A percentile compares a stretch with the other conserved stretches of the same genome.
Evolutionary conservation across 2,888 invertebrate species (phyloP).

Genomic region (Catocala sponsa): DNA sequence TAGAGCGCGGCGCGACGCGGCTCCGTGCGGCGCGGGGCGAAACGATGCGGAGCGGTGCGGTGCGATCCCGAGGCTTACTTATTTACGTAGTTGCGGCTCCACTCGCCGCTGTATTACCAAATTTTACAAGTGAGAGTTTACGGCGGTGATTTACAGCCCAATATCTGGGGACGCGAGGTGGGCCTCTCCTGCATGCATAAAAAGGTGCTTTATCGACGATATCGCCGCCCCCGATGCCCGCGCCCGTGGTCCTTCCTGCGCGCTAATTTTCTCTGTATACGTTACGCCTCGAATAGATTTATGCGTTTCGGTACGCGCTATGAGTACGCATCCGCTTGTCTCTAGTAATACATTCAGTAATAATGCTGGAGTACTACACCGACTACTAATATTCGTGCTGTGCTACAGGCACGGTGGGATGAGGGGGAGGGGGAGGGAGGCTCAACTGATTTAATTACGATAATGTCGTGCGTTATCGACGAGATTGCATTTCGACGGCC

Average conservation of each 20-base stretch:
- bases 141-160: slow-evolving; percentile 59
- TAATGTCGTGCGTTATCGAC: slow-evolving; percentile 31
- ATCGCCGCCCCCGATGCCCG: slow-evolving; percentile 15
- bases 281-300: slow-evolving; percentile 7
- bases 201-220: slow-evolving; percentile 55
- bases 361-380: neutral
- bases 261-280: slow-evolving; percentile 13
- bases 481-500: neutral
- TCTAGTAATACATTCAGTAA: neutral
- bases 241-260: neutral
- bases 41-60: neutral
- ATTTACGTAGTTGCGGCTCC: slow-evolving; percentile 15
- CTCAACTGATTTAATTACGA: slow-evolving; percentile 29
- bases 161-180: slow-evolving; percentile 51
- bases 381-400: neutral
- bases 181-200: slow-evolving; percentile 55
- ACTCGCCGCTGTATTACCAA: slow-evolving; percentile 27
- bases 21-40: neutral
- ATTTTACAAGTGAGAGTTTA: slow-evolving; percentile 50
- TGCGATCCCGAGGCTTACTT: slow-evolving; percentile 1
- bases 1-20: slow-evolving; percentile 28
- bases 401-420: neutral
- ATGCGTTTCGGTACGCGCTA: slow-evolving; percentile 1
- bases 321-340: neutral
- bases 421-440: neutral